Evolutionary conservation across 2,797 vertebrate genomes (phyloP), one percentile per base, ranked within the genome.

Genomic region (Rhodeus uyekii): DNA sequence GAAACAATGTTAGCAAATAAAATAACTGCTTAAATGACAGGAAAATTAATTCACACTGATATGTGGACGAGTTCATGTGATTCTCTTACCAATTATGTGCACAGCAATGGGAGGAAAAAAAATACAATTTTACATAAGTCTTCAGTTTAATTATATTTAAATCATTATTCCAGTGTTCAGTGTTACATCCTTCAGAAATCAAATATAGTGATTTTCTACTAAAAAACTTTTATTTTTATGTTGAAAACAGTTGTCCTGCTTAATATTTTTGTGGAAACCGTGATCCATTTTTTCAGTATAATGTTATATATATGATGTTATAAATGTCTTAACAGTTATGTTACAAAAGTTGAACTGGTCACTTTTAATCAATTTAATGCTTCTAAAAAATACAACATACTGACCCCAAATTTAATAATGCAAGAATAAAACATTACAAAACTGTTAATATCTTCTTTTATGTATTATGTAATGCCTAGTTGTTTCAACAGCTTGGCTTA

Each of bases 401-500:
- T 32, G 14, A 61, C 16, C n/a, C n/a, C n/a, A n/a, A 46, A 46
- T 46, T 22, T 58, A 18, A 78, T 27, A 39, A 32, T 22, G 14
- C 53, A 36, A 48, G 39, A 24, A 46, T 71, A 13, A 60, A 34
- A 44, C 14, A 10, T 2, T 12, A 68, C 8, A 8, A n/a, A 64
- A 48, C 5, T 18, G 16, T 46, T 46, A 14, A 7, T 8, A 1
- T 12, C 50, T 71, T 29, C 48, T 58, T 60, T 58, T n/a, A n/a
- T n/a, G n/a, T n/a, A n/a, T n/a, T n/a, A n/a, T n/a, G n/a, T n/a
- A n/a, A n/a, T n/a, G n/a, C n/a, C n/a, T n/a, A n/a, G n/a, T n/a
- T n/a, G 46, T 58, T 80, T 80, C 19, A 60, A 60, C 65, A 79
- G 63, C 42, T 78, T 68, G 38, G 34, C 67, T 44, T 38, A 4